phyloP scores from a whole-genome alignment of 2,888 invertebrate genomes.

The Eupithecia dodoneata region DNA sequence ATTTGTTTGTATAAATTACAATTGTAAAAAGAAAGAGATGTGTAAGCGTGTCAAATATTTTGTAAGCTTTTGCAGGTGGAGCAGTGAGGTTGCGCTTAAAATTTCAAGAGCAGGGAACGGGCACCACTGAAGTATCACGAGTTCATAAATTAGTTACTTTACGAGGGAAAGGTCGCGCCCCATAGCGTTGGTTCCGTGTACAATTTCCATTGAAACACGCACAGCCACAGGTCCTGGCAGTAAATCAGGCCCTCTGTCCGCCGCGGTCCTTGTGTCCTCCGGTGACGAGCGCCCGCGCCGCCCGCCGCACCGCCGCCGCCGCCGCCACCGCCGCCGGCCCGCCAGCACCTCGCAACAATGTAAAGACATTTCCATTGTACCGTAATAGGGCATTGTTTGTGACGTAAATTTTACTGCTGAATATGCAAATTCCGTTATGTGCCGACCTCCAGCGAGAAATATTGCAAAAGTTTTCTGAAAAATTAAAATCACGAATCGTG shows the following conservation, averaged over 20 bases:
- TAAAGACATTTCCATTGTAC: conserved; percentile 81
- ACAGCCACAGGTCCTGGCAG: conserved; percentile 75
- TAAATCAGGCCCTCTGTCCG: conserved; percentile 72
- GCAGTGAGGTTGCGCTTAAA: conserved; percentile 68
- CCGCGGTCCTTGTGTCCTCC: conserved; percentile 57
- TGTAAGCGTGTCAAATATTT: conserved; percentile 69
- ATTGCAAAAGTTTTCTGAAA: conserved; percentile 79
- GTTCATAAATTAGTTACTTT: conserved; percentile 81
- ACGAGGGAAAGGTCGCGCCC: conserved; percentile 75
- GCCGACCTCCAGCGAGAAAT: conserved; percentile 74
- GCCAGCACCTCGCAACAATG: conserved; percentile 67
- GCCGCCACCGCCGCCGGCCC: conserved; percentile 45
- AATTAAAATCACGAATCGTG: conserved; percentile 77
- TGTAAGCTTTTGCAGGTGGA: conserved; percentile 56
- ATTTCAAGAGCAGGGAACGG: conserved; percentile 74
- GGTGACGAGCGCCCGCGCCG: conserved; percentile 50
- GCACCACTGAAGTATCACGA: conserved; percentile 71
- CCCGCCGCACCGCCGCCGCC: conserved; percentile 39
- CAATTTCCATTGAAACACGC: conserved; percentile 80
- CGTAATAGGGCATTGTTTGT: conserved; percentile 81
- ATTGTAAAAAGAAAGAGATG: conserved; percentile 61
- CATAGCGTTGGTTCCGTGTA: conserved; percentile 69
- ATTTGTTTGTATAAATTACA: conserved; percentile 24
- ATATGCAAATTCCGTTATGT: conserved; percentile 79
- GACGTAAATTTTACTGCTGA: conserved; percentile 80